Conservation (phyloP, 2,888 invertebrate species). For the Dichetophora obliterata region DNA sequence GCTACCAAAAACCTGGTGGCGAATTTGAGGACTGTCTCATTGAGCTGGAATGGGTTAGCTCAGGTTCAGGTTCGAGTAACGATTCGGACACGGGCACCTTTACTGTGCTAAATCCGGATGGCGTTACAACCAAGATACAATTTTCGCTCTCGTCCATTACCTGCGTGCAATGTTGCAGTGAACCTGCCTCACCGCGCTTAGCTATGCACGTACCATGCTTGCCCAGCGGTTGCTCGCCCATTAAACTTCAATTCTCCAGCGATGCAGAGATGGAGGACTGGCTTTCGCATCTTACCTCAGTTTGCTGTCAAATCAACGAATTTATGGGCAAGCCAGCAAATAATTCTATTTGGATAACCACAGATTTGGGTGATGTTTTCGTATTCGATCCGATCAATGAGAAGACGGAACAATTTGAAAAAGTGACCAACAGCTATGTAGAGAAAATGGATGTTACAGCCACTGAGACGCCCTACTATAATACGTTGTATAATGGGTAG, state of each 20-base stretch:
- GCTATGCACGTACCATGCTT: constrained; percentile 80
- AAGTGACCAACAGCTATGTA: constrained; percentile 72
- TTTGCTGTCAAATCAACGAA: constrained; percentile 81
- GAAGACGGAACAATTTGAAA: constrained; percentile 72
- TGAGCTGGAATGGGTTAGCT: constrained; percentile 85
- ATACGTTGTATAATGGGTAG: constrained; percentile 77
- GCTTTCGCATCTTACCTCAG: constrained; percentile 84
- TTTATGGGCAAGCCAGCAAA: constrained; percentile 79
- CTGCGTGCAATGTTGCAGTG: constrained; percentile 82
- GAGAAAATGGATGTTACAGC: constrained; percentile 81
- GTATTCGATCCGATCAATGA: constrained; percentile 81
- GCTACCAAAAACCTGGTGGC: constrained; percentile 74
- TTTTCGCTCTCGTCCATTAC: constrained; percentile 83
- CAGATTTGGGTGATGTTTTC: constrained; percentile 84
- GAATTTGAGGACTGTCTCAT: constrained; percentile 82
- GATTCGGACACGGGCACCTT: constrained; percentile 80
- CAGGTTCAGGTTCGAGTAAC: constrained; percentile 67
- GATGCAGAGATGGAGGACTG: constrained; percentile 92
- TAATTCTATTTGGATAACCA: constrained; percentile 84
- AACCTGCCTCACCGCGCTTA: constrained; percentile 83
- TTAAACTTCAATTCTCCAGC: constrained; percentile 83
- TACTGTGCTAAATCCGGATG: constrained; percentile 83
- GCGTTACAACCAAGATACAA: constrained; percentile 80
- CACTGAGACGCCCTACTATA: constrained; percentile 76
- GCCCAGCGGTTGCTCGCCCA: constrained; percentile 71